phyloP scores from a whole-genome alignment of 1,140 invertebrate species.

The Zaprionus inermis region DNA sequence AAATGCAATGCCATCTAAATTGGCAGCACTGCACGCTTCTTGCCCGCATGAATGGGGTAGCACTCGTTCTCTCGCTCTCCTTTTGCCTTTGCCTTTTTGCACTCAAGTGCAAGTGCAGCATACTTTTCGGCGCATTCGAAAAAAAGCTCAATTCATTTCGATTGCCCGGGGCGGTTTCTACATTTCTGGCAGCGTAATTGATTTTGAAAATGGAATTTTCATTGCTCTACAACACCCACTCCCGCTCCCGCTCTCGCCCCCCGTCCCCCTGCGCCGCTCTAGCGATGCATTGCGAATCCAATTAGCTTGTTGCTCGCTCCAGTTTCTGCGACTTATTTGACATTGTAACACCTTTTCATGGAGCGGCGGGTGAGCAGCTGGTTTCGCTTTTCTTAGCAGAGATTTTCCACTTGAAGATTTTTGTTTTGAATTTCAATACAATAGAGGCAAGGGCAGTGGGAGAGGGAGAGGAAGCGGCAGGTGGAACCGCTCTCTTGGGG shows the following conservation, averaged over 20 bases:
- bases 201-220: constrained; percentile 5
- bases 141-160: neutral
- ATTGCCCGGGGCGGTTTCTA: neutral
- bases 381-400: constrained; percentile 14
- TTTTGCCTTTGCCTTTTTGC: neutral
- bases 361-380: neutral
- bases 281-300: neutral
- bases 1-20: neutral
- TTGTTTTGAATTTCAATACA: constrained; percentile 55
- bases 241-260: too few species aligned
- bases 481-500: neutral
- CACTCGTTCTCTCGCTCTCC: neutral
- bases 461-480: neutral
- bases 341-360: constrained; percentile 32
- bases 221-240: neutral
- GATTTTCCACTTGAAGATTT: constrained; percentile 49
- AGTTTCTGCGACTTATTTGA: constrained; percentile 1
- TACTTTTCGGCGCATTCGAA: constrained; percentile 1
- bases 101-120: constrained; percentile 6
- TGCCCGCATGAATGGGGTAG: neutral
- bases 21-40: neutral
- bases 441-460: neutral
- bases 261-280: too few species aligned
- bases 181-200: neutral
- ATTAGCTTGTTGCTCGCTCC: constrained; percentile 2